Evolutionary conservation across 2,113 vertebrate species (phyloP), one percentile per base, ranked within the genome.

Genomic region (Antechinus stuartii): DNA sequence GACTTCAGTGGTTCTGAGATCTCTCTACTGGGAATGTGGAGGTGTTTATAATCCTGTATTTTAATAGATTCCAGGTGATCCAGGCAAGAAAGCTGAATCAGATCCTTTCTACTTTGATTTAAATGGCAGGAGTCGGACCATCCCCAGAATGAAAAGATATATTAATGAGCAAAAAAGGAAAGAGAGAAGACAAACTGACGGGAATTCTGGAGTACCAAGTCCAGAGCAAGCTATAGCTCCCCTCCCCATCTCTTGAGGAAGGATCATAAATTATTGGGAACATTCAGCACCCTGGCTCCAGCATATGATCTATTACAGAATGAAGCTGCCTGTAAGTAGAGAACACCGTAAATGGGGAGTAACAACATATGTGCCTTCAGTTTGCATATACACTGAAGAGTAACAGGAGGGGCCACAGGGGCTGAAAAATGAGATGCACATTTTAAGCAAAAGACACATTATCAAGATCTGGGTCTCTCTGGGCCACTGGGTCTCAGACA

Each of bases 51-150:
- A 97, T 97, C 95, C 97, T 98, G 96, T 97, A 97, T 97, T 95
- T 56, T 98, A 98, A 98, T 98, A 94, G 93, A 95, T 98, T 98
- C 98, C 98, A 98, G 98, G 97, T 98, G 98, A 97, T 91, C 56
- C 92, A 92, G 95, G 90, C 94, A 91, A 97, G 94, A 94, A 91
- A 23, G 96, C 96, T 98, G 90, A 97, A 93, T 96, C 94, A 97
- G 97, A 93, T 95, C 96, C 97, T 98, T 97, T 98, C 97, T 97
- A 95, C 97, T 98, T 98, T 98, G 98, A 98, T 98, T 98, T 98
- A 98, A 97, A 96, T 97, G 98, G 97, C 97, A 98, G 98, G 96
- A 98, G 96, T 96, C 96, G 96, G 98, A 94, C 98, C 98, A 98
- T 98, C 97, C 95, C 90, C 94, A 97, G 98, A 98, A 97, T 97